Evolutionary conservation across 2,113 vertebrate genomes (phyloP), one percentile per base, ranked within the genome.

Genomic region (Alces alces): DNA sequence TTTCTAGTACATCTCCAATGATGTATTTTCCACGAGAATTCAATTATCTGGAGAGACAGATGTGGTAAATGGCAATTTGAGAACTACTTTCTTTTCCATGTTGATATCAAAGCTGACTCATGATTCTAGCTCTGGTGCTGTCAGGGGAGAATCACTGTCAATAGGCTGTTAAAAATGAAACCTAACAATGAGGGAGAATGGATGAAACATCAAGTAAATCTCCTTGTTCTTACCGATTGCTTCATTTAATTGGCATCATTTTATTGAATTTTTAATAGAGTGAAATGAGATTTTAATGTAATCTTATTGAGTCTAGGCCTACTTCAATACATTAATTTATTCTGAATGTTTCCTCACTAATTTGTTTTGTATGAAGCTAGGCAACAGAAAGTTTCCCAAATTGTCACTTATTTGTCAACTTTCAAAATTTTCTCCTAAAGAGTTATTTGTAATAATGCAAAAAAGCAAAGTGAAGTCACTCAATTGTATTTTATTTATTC

Each of bases 261-360:
- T 98, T 98, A 98, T 96, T 98, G 98, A 98, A 97, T 98, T 99
- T 98, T 98, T 98, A 98, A 98, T 98, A 98, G 98, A 98, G 98
- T 96, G 93, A 99, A 99, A 98, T 98, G 98, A 98, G 98, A 97
- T 98, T 99, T 99, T 99, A 99, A 99, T 99, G 98, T 98, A 96
- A 98, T 98, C 97, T 98, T 97, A 97, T 87, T 94, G 97, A 98
- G 91, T 88, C 96, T 98, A 94, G 66, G 96, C 96, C 89, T 98
- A 98, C 98, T 98, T 98, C 98, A 97, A 95, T 97, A 84, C 98
- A 98, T 98, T 98, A 99, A 99, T 98, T 98, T 99, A 98, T 98
- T 98, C 97, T 98, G 85, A 98, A 58, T 89, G 84, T 98, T 98
- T 97, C 94, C 89, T 98, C 91, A 98, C 98, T 98, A 98, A 98